Base-by-base conservation (phyloP, 2,797 vertebrate genomes). In the Discoglossus pictus region DNA sequence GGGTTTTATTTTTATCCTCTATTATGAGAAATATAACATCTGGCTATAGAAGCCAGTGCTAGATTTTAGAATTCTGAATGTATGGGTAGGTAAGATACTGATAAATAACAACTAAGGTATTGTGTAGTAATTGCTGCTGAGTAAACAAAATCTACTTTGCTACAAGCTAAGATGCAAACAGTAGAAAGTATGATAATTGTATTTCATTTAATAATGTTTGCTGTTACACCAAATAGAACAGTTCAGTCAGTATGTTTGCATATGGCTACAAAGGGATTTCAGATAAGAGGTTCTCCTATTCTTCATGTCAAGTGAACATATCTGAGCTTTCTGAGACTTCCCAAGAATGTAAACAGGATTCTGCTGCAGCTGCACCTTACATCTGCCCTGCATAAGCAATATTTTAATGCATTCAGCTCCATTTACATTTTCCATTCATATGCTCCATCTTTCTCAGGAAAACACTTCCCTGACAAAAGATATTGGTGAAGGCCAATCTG, bases 351-450 rank as follows among this genome's bases (percentile, higher is more conserved):
- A 75, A 77, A 78, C 71, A 73, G 15, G 74, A 56, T 74, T 79
- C 50, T 72, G 65, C 75, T 78, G 65, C 68, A 79, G 70, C 72
- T 81, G 63, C 64, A 77, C 55, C 54, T 81, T 82, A 75, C 77
- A 79, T 80, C 64, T 84, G 76, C 74, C 52, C 75, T 78, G 55
- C 76, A 69, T 77, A 78, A 81, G 68, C 61, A 70, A 79, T 77
- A 75, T 74, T 80, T 79, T 72, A 62, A 77, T 42, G 69, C 60
- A 73, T 73, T 74, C 55, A 81, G 66, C 47, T 73, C 72, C 58
- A 74, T 80, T 84, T 83, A 68, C 63, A 79, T 79, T 80, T 82
- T 83, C 78, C 56, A 75, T 84, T 79, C 79, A 3, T 55, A 47
- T 48, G 23, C 24, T 50, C 25, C 7, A 7, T 25, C 63, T 51